A percentile compares a stretch with the other conserved stretches of the same genome.
phyloP scores from a whole-genome alignment of 1,140 invertebrate species.

The Megathymus violae region DNA sequence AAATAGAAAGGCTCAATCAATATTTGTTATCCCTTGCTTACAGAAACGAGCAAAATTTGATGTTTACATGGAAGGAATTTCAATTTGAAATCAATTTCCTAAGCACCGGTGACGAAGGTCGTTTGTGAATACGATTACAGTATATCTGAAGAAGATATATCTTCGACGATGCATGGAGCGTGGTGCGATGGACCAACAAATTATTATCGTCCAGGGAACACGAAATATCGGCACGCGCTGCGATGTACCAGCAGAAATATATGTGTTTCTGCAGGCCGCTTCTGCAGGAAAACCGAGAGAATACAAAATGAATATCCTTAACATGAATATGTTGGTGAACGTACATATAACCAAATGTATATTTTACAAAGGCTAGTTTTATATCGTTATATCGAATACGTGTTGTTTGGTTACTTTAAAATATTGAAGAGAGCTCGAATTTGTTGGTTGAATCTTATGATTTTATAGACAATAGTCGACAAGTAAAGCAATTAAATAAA shows the following conservation, averaged over 20 bases:
- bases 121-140: conserved; percentile 50
- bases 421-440: background rate
- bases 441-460: too few relatives aligned
- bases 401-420: background rate
- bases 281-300: conserved; percentile 13
- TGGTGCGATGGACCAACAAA: conserved; percentile 62
- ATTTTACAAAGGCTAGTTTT: background rate
- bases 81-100: conserved; percentile 31
- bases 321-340: conserved; percentile 5
- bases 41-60: background rate
- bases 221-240: conserved; percentile 61
- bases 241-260: conserved; percentile 8
- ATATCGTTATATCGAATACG: background rate
- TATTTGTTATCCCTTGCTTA: too few relatives aligned
- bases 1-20: too few relatives aligned
- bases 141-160: conserved; percentile 52
- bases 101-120: conserved; percentile 40
- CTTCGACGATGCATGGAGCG: conserved; percentile 49
- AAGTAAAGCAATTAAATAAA: too few relatives aligned
- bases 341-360: conserved; percentile 9
- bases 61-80: background rate
- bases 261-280: conserved; percentile 37
- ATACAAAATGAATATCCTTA: conserved; percentile 13
- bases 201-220: conserved; percentile 70
- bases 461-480: too few relatives aligned